Base-by-base conservation (phyloP, 2,113 vertebrate species). In the Proteles cristata region DNA sequence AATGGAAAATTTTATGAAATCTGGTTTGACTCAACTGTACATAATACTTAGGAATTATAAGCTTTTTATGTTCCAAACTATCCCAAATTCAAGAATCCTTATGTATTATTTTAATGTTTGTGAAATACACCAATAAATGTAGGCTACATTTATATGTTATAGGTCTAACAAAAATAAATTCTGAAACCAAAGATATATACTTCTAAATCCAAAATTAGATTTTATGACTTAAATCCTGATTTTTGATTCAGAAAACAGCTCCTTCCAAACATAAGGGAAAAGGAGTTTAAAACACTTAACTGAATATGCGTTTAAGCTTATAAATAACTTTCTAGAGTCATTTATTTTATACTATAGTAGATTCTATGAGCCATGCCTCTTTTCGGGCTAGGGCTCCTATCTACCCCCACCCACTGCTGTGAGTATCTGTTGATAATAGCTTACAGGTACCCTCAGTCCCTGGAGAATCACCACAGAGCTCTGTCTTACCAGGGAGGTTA, bases 121-220 rank as follows among this genome's bases (percentile, higher is more conserved):
- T 83, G 74, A 82, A 68, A 21, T 69, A 91, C 33, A 31, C 26
- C 2, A 35, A 86, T 31, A 87, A 90, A 65, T 73, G 35, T 43
- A 48, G 31, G 25, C 71, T 65, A 79, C 17, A 87, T 66, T 55
- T 69, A 58, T 31, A 4, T 90, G 43, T 82, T 43, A 39, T 53
- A 76, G 63, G 14, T 88, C 14, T 88, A 26, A 83, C 11, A 95
- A 92, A 96, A 86, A 91, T 55, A 45, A 85, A 91, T 53, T 90
- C 19, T 43, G 17, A 84, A 74, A 45, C 43, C 68, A 89, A 11
- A 74, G 9, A 77, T 39, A 65, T 1, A 21, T 31, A 69, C 79
- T 95, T 91, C 53, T 86, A 84, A 79, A 66, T 79, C 63, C 8
- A 61, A 74, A 53, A 69, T 74, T 45, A 66, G 23, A 17, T 33